Percentiles rank a stretch among this genome's conserved stretches.
Evolutionary conservation across 1,140 invertebrate species (phyloP).

Genomic region (Drosophila nannoptera): DNA sequence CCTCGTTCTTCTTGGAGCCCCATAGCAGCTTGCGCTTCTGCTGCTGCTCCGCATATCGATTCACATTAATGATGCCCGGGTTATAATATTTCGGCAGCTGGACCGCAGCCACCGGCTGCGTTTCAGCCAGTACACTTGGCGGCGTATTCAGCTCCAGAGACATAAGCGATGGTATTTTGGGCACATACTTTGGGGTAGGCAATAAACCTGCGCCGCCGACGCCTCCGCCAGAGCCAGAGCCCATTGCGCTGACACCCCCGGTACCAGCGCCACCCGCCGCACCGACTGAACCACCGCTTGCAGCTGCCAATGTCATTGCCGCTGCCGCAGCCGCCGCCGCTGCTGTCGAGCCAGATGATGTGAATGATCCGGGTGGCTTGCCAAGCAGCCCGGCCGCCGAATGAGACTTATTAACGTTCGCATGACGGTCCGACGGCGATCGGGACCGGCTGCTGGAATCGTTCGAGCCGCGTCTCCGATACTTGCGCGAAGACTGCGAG

Average conservation of each 20-base stretch:
- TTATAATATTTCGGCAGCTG: slow-evolving; percentile 88
- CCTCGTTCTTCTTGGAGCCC: slow-evolving; percentile 85
- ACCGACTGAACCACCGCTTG: too few species aligned
- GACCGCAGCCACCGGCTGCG: slow-evolving; percentile 36
- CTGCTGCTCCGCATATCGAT: slow-evolving; percentile 89
- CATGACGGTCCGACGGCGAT: slow-evolving; percentile 39
- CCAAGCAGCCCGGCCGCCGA: not conserved
- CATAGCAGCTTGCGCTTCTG: slow-evolving; percentile 94
- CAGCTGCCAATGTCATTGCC: not conserved
- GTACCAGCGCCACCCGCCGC: not conserved
- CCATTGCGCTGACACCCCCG: too few species aligned
- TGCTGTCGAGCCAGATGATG: slow-evolving; percentile 1
- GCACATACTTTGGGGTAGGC: slow-evolving; percentile 59
- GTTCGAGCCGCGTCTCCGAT: slow-evolving; percentile 45
- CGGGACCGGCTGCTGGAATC: slow-evolving; percentile 56
- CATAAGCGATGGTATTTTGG: slow-evolving; percentile 69
- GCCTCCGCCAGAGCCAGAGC: slow-evolving; percentile 24
- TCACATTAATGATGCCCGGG: slow-evolving; percentile 88
- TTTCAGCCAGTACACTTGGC: slow-evolving; percentile 6
- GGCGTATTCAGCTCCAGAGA: slow-evolving; percentile 54
- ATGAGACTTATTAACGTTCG: slow-evolving; percentile 13
- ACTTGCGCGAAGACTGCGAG: slow-evolving; percentile 38
- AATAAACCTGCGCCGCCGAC: slow-evolving; percentile 49
- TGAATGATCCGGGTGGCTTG: slow-evolving; percentile 1
- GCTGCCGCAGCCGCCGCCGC: slow-evolving; percentile 29